Base-by-base conservation (phyloP, 2,888 invertebrate species). In the Acrobasis repandana region DNA sequence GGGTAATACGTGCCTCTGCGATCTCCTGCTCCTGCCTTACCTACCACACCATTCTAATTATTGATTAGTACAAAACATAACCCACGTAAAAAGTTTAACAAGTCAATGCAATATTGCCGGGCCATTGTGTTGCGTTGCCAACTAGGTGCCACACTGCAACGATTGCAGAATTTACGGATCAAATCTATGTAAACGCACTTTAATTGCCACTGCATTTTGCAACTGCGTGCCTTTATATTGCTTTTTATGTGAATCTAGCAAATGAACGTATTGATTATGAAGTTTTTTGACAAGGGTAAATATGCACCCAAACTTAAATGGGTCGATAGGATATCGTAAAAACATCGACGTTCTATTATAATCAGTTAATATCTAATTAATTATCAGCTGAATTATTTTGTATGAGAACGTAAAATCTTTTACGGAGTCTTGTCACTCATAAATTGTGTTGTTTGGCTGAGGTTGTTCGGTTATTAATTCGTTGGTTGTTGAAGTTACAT, bases 81-180 rank as follows among this genome's bases (percentile, higher is more conserved):
- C 2, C n/a, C 11, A 4, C 43, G 14, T 43, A 20, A 38, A 54
- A 38, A 38, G 38, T 54, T 52, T 9, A 38, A 54, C 54, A 18
- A 54, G 20, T 34, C 15, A 54, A 43, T 20, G 54, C 54, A 54
- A 54, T 54, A 48, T 16, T 54, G 38, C 20, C 54, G 16, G 38
- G 38, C 38, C 54, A 54, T 54, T 54, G 38, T 34, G 52, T 54
- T 54, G 54, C 54, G 54, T 54, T 54, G 36, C 38, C 54, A 20
- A 18, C 20, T 14, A 28, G 28, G 28, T 28, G 28, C 28, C 28
- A 28, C 20, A 20, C 28, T 20, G 54, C 38, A 38, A 52, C 36
- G 16, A 38, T 54, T 54, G 54, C 54, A 54, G 38, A 38, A 54
- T 38, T 54, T 18, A 20, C 38, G 54, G 54, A 54, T 54, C 54